A percentile compares a stretch with the other conserved stretches of the same genome.
phyloP scores from a whole-genome alignment of 2,888 invertebrate species.

The Volucella inflata region DNA sequence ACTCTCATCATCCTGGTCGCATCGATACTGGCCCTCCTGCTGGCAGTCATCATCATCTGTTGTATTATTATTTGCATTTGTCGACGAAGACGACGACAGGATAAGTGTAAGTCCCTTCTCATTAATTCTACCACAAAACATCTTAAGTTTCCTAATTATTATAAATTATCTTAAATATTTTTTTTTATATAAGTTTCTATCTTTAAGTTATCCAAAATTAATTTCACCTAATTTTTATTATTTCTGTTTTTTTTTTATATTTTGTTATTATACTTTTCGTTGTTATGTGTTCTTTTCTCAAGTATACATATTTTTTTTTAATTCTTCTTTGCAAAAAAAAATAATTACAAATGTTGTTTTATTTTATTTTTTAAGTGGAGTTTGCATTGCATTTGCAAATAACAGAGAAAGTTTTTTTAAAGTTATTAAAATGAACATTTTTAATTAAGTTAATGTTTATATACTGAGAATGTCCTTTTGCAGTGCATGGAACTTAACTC shows the following conservation, averaged over 20 bases:
- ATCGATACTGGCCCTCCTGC: constrained; percentile 87
- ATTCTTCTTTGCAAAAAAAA: constrained; percentile 54
- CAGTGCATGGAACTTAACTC: constrained; percentile 55
- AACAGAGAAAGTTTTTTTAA: neutral
- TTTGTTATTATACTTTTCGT: constrained; percentile 21
- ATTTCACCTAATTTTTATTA: constrained; percentile 36
- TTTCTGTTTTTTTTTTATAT: constrained; percentile 33
- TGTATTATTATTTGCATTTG: constrained; percentile 94
- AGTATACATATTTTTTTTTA: constrained; percentile 35
- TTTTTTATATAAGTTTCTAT: constrained; percentile 27
- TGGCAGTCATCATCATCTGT: constrained; percentile 91
- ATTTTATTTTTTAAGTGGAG: constrained; percentile 45
- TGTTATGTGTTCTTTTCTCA: no score
- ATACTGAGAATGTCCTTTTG: constrained; percentile 46
- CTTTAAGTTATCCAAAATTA: constrained; percentile 50
- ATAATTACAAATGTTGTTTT: constrained; percentile 13
- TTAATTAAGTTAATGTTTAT: constrained; percentile 34
- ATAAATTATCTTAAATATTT: constrained; percentile 19
- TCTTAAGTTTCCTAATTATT: neutral
- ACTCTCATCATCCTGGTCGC: constrained; percentile 90
- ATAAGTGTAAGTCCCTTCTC: constrained; percentile 83
- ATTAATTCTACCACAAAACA: neutral
- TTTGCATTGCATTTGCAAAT: constrained; percentile 60
- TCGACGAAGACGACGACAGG: constrained; percentile 88
- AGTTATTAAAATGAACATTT: constrained; percentile 32